phyloP scores from a whole-genome alignment of 2,113 vertebrate species.

The Lamprotornis superbus region DNA sequence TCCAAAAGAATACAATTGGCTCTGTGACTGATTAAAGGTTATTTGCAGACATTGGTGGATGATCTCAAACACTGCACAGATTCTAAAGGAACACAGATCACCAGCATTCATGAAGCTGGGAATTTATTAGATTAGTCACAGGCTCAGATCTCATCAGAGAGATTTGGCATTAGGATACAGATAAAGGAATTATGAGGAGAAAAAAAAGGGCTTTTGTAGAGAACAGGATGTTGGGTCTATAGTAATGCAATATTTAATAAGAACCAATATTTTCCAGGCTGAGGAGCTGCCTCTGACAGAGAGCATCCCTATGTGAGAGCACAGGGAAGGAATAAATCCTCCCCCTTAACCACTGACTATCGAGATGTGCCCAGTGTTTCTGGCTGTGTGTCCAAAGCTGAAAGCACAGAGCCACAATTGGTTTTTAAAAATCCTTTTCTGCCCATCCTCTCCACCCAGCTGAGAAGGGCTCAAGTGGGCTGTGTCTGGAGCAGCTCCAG shows the following conservation, averaged over 20 bases:
- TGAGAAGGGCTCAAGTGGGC: not conserved
- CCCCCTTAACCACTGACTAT: not conserved
- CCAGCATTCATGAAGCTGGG: not conserved
- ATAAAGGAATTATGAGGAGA: not conserved
- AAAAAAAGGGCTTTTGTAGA: not conserved
- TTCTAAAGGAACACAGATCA: not conserved
- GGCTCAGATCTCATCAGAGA: not conserved
- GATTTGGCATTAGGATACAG: not conserved
- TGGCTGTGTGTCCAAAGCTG: not conserved
- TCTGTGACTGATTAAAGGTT: not conserved
- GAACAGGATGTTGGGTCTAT: not conserved
- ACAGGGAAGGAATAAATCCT: not conserved
- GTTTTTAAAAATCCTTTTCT: not conserved
- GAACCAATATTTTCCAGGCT: not conserved
- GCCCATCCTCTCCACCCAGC: not conserved
- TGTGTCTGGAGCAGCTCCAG: not conserved
- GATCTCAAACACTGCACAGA: not conserved
- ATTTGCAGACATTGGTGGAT: not conserved
- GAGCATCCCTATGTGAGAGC: not conserved
- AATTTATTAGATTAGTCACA: slow-evolving; percentile 42
- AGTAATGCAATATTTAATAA: not conserved
- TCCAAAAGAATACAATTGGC: not conserved
- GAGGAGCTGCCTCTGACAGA: not conserved
- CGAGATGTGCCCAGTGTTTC: not conserved
- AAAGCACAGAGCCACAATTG: not conserved